phyloP scores from a whole-genome alignment of 2,797 vertebrate genomes.

The Spinus olivaceus region DNA sequence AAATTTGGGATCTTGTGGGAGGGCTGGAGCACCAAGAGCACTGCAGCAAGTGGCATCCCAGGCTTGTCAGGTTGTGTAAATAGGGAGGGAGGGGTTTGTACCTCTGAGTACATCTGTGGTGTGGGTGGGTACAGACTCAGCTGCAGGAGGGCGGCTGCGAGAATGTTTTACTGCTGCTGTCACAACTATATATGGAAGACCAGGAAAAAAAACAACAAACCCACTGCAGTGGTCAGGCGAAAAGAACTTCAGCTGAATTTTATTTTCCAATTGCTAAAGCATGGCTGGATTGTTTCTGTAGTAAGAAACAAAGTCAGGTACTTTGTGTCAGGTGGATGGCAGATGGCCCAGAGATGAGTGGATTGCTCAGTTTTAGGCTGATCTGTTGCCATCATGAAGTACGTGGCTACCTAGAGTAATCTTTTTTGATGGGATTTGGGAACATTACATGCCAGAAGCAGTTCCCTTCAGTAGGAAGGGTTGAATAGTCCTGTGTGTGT shows the following conservation, averaged over 20 bases:
- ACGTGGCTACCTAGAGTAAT: background rate
- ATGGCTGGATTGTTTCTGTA: background rate
- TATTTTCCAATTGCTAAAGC: background rate
- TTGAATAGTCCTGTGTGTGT: background rate
- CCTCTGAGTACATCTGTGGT: background rate
- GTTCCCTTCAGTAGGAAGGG: background rate
- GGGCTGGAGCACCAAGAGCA: background rate
- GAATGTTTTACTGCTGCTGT: slow-evolving; percentile 18
- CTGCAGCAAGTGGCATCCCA: background rate
- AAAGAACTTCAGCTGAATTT: background rate
- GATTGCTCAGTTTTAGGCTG: background rate
- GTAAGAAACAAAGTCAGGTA: background rate
- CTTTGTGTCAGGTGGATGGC: background rate
- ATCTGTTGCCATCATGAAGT: background rate
- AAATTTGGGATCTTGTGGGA: background rate
- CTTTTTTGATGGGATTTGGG: background rate
- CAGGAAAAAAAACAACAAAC: background rate
- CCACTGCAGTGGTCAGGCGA: background rate
- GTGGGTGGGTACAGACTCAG: background rate
- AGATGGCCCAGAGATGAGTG: background rate
- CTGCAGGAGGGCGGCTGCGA: rapidly evolving
- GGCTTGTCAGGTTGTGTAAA: background rate
- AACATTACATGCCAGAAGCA: background rate
- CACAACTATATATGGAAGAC: slow-evolving; percentile 39
- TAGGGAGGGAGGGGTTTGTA: background rate